These are phyloP conservation scores for Pelobates cultripes DNA, from an alignment of 2,797 vertebrate genomes.

Conservation along the genomic window DNA sequence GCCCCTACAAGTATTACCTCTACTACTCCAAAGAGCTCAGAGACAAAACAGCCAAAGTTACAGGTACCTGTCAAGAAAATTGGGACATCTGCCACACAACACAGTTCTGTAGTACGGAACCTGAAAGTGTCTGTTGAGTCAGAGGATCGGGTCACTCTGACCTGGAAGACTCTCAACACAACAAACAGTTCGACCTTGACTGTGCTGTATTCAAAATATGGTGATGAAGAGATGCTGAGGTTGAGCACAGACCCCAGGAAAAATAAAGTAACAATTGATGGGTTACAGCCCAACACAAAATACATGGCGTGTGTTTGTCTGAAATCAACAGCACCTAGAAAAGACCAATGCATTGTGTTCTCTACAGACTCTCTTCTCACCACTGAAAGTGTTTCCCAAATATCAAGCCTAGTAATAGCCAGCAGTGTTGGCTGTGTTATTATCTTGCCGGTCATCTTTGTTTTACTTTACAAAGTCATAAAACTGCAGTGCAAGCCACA, in stretches of 20 bases:
- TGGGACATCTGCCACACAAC: constrained; percentile 14
- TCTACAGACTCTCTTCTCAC: constrained; percentile 73
- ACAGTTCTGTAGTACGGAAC: constrained; percentile 71
- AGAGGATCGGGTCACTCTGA: constrained; percentile 82
- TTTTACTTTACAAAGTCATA: constrained; percentile 90
- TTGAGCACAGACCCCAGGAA: constrained; percentile 77
- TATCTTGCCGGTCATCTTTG: constrained; percentile 81
- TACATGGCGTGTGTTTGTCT: constrained; percentile 90
- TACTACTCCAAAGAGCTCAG: constrained; percentile 37
- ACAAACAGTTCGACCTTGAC: constrained; percentile 72
- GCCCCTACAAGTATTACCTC: constrained; percentile 52
- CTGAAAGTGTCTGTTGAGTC: constrained; percentile 83
- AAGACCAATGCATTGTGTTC: constrained; percentile 89
- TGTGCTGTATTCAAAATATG: constrained; percentile 87
- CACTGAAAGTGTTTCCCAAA: constrained; percentile 65
- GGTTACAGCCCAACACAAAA: constrained; percentile 80
- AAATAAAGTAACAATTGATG: constrained; percentile 84
- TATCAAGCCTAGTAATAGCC: constrained; percentile 73
- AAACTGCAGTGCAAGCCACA: constrained; percentile 75
- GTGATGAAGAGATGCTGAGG: constrained; percentile 82
- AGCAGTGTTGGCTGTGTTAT: constrained; percentile 79
- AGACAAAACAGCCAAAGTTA: constrained; percentile 61
- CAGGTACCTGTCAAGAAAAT: constrained; percentile 50
- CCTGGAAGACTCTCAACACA: constrained; percentile 78
- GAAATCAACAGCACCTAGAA: constrained; percentile 74